Base-by-base conservation (phyloP, 2,797 vertebrate genomes). In the Botia almorhae region DNA sequence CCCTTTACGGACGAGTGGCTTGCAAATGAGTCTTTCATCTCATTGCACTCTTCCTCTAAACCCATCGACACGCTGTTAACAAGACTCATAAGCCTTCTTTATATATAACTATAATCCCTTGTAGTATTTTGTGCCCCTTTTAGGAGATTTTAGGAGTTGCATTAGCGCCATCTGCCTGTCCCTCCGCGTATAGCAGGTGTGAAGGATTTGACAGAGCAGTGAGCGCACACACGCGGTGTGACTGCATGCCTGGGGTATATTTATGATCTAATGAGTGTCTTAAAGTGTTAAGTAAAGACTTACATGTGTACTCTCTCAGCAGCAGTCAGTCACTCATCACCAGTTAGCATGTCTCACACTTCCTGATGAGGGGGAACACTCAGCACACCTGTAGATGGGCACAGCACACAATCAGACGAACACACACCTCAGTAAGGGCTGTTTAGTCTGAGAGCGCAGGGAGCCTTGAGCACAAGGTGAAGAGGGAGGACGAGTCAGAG, bases 91-190 rank as follows among this genome's bases (percentile, higher is more conserved):
- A 17, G 53, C 3, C 16, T 14, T 46, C 0, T 16, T 21, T 23
- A 29, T 58, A 50, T 12, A 23, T 17, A 12, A 0, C 4, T 6
- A n/a, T 2, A 64, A 61, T 16, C 48, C 0, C 23, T 10, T 21
- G n/a, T 55, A 13, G 19, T 13, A 26, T n/a, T 14, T 16, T 19
- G 33, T 46, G 10, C 21, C 50, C 4, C 13, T 13, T 46, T 36
- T 58, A 33, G 33, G 36, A 23, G 48, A 46, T 74, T 23, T 36
- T 77, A 13, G 36, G 63, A 76, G 85, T 50, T 82, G 82, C 60
- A 7, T 43, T 85, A 84, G 82, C 64, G 89, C 92, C 92, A 91
- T 92, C 93, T 93, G 84, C 89, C 90, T 89, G 89, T 71, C 14
- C 2, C 29, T 17, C 0, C 0, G 16, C 48, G 3, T 60, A 80